These are phyloP conservation scores for Sylvilagus floridanus DNA, from an alignment of 2,797 vertebrate genomes.

Conservation along the genomic window DNA sequence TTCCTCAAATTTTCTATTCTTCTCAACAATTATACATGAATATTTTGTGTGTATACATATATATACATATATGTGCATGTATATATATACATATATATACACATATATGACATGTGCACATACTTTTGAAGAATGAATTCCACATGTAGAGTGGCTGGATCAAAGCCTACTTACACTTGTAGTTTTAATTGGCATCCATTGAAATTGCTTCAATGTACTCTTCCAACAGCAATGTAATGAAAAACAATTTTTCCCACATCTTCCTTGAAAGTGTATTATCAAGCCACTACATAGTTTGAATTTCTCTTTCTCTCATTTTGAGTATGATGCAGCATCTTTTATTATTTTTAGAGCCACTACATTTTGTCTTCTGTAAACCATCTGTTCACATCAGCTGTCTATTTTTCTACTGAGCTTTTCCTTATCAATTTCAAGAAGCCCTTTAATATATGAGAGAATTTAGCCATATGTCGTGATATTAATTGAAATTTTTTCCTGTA, in stretches of 20 bases:
- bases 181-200: not conserved
- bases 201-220: not conserved
- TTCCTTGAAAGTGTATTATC: not conserved
- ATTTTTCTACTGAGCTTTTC: conserved; percentile 41
- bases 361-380: conserved; percentile 31
- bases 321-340: not conserved
- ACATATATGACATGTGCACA: not conserved
- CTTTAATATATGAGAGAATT: not conserved
- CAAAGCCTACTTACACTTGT: not conserved
- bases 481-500: not conserved
- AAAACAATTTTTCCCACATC: not conserved
- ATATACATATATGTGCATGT: too few relatives aligned
- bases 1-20: not conserved
- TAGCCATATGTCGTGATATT: not conserved
- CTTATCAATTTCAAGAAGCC: conserved; percentile 49
- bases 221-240: not conserved
- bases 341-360: conserved; percentile 38
- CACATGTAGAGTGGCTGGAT: not conserved
- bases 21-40: not conserved
- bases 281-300: not conserved
- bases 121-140: conserved; percentile 5
- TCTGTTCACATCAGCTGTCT: conserved; percentile 19
- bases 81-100: too few relatives aligned
- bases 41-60: not conserved
- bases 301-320: conserved; percentile 28